phyloP scores from a whole-genome alignment of 2,888 invertebrate species.

The Yponomeuta evonymella region DNA sequence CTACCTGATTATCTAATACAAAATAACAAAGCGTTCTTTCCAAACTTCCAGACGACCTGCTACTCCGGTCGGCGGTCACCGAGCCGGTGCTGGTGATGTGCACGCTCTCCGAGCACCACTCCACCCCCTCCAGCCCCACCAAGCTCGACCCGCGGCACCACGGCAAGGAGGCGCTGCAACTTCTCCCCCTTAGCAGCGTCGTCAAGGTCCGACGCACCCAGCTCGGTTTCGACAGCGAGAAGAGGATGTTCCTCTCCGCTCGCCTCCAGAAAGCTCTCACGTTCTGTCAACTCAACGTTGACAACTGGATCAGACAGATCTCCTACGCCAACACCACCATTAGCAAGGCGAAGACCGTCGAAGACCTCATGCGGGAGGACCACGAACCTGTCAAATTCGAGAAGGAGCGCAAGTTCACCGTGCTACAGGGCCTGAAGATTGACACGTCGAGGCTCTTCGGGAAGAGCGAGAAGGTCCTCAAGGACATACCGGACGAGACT shows the following conservation, averaged over 20 bases:
- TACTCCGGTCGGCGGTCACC: conserved; percentile 77
- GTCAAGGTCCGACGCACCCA: conserved; percentile 71
- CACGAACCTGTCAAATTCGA: conserved; percentile 69
- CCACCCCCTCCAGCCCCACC: conserved; percentile 62
- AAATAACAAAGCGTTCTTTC: conserved; percentile 14
- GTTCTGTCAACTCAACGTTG: conserved; percentile 79
- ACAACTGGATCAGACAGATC: conserved; percentile 79
- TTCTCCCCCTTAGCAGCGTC: conserved; percentile 60
- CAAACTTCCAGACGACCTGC: conserved; percentile 65
- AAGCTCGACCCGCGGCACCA: conserved; percentile 74
- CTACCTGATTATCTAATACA: neutral
- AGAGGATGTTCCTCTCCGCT: conserved; percentile 78
- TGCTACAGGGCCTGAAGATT: conserved; percentile 65
- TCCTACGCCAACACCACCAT: conserved; percentile 64
- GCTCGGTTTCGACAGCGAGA: conserved; percentile 78
- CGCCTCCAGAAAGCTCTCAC: conserved; percentile 79
- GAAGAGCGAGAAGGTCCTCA: conserved; percentile 69
- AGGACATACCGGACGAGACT: conserved; percentile 76
- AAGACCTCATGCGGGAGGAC: conserved; percentile 74
- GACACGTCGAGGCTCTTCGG: conserved; percentile 69
- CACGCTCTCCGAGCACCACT: conserved; percentile 73
- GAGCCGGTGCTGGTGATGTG: conserved; percentile 81
- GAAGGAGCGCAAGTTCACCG: conserved; percentile 69
- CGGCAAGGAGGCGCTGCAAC: conserved; percentile 66
- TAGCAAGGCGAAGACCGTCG: conserved; percentile 65